phyloP scores from a whole-genome alignment of 2,113 vertebrate species.

The Sminthopsis crassicaudata region DNA sequence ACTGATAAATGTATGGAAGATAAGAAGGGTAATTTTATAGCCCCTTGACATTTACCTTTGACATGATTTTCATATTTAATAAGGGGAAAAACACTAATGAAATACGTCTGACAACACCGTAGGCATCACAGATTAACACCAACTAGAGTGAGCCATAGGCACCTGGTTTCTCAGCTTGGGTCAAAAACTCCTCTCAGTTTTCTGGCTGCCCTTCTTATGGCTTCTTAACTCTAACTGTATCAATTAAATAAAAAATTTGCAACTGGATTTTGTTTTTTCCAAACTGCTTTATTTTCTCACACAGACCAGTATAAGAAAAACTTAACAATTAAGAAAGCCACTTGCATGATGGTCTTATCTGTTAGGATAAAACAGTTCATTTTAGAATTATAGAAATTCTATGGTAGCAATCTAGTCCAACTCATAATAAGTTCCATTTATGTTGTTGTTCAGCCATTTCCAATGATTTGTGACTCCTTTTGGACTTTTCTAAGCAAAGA shows the following conservation, averaged over 20 bases:
- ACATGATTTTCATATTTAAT: slow-evolving; percentile 88
- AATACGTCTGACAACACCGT: slow-evolving; percentile 72
- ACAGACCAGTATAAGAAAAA: neutral
- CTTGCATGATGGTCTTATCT: neutral
- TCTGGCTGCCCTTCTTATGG: neutral
- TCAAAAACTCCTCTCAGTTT: neutral
- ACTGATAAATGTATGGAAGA: slow-evolving; percentile 86
- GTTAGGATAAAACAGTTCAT: slow-evolving; percentile 3
- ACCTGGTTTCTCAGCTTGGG: neutral
- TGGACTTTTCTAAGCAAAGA: neutral
- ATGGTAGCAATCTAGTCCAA: neutral
- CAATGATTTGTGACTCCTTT: neutral
- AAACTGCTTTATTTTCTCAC: slow-evolving; percentile 17
- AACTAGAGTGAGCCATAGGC: rapidly evolving
- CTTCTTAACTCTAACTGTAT: neutral
- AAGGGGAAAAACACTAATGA: slow-evolving; percentile 82
- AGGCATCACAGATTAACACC: slow-evolving; percentile 52
- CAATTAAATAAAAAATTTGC: neutral
- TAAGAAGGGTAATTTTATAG: slow-evolving; percentile 86
- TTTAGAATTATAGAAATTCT: neutral
- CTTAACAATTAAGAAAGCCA: neutral
- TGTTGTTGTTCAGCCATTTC: neutral
- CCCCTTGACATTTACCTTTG: slow-evolving; percentile 89
- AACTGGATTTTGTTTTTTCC: neutral
- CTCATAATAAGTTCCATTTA: neutral